phyloP scores from a whole-genome alignment of 2,113 vertebrate genomes.

The Mellivora capensis region DNA sequence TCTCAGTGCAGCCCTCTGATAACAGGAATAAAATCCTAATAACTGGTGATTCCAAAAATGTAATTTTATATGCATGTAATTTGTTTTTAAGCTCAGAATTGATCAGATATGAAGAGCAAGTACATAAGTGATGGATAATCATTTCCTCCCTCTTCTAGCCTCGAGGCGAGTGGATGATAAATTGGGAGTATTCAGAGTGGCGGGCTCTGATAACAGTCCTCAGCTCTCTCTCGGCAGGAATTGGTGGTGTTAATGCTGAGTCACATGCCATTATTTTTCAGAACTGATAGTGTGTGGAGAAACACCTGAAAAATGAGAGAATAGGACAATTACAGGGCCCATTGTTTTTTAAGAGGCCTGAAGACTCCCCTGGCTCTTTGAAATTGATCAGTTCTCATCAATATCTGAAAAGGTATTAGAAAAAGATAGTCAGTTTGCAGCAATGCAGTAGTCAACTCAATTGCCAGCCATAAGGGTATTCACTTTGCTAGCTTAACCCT shows the following conservation, averaged over 20 bases:
- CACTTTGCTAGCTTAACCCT: not conserved
- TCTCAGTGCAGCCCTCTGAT: not conserved
- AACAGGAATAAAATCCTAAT: conserved; percentile 37
- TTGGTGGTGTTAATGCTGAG: not conserved
- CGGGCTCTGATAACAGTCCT: not conserved
- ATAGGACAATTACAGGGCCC: not conserved
- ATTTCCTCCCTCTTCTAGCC: not conserved
- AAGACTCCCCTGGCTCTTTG: not conserved
- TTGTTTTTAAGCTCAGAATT: conserved; percentile 1
- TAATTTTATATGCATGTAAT: not conserved
- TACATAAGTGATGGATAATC: not conserved
- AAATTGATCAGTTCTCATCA: conserved; percentile 13
- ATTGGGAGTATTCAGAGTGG: not conserved
- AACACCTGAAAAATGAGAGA: not conserved
- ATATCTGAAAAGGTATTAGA: not conserved
- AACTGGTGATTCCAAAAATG: not conserved
- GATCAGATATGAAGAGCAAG: not conserved
- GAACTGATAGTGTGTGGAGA: not conserved
- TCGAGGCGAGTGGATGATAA: not conserved
- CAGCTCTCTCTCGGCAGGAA: not conserved
- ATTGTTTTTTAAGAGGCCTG: conserved; percentile 18
- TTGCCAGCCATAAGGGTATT: not conserved
- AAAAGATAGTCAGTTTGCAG: conserved; percentile 4
- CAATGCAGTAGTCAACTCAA: not conserved
- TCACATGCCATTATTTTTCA: conserved; percentile 42